Base-by-base conservation (phyloP, 2,888 invertebrate species). In the Perizoma affinitatum region DNA sequence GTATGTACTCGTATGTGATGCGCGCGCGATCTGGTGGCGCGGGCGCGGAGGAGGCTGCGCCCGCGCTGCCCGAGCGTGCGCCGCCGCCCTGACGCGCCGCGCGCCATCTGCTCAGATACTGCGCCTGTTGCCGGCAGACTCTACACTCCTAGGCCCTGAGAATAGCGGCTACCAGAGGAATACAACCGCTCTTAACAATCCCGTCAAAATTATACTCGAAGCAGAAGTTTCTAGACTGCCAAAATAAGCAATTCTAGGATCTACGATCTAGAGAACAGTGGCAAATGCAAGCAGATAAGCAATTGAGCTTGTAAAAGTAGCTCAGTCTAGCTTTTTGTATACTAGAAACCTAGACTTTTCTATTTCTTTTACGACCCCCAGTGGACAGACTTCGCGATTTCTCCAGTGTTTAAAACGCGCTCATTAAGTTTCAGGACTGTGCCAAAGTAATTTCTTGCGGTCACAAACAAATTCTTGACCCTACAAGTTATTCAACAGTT, bases 1-100 rank as follows among this genome's bases (percentile, higher is more conserved):
- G 96, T 83, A 96, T 96, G 59, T 97, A 97, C 90, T 95, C 95
- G 71, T 94, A 95, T 87, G 94, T 96, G 79, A 93, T 97, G 82
- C 94, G 95, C 59, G 94, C 95, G 71, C 95, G 95, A 72, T 92
- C 96, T 78, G 83, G 84, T 54, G 87, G 87, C 66, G 80, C 80
- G 63, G 83, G 82, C 61, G 84, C 83, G 47, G 84, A 86, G 52
- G 86, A 83, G 63, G 82, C 75, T 49, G 94, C 94, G 72, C 94
- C 94, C 48, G 94, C 94, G 65, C 92, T 93, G 77, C 94, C 94
- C 49, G 94, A 93, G 72, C 88, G 94, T 79, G 79, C 90, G 93
- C 95, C 90, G 93, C 95, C 94, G 93, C 94, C 92, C 94, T 95
- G 69, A 67, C 70, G 94, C 93, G 94, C 59, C 63, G 47, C 54